Evolutionary conservation across 2,113 vertebrate genomes (phyloP).

Genomic region (Chascanopsetta lugubris): DNA sequence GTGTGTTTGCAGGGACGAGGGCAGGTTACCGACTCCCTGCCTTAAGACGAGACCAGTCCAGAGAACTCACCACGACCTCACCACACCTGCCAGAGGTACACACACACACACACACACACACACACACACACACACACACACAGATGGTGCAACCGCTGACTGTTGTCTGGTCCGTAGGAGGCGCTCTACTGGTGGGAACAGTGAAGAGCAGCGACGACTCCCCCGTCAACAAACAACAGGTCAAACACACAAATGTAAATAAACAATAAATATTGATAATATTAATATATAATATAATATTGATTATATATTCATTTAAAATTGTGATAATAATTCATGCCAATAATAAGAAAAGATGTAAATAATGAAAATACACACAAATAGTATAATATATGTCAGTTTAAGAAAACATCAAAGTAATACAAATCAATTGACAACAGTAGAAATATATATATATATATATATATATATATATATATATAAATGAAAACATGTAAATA

Average conservation of each 20-base stretch:
- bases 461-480: too few relatives aligned
- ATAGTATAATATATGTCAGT: too few relatives aligned
- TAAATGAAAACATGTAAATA: too few relatives aligned
- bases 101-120: conserved; percentile 14
- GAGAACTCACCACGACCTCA: conserved; percentile 71
- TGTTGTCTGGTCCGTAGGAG: conserved; percentile 47
- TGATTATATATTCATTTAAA: too few relatives aligned
- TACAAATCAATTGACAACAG: too few relatives aligned
- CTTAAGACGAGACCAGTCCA: conserved; percentile 57
- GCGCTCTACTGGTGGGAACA: conserved; percentile 60
- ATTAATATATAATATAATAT: not conserved
- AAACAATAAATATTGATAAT: not conserved
- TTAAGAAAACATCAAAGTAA: too few relatives aligned
- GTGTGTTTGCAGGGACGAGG: conserved; percentile 43
- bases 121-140: conserved; percentile 17
- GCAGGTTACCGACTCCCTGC: conserved; percentile 57
- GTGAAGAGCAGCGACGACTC: conserved; percentile 5
- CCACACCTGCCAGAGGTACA: conserved; percentile 65
- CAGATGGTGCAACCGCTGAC: conserved; percentile 6
- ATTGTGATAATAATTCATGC: too few relatives aligned
- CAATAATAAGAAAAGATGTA: too few relatives aligned
- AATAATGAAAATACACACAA: too few relatives aligned
- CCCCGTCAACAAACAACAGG: conserved; percentile 26
- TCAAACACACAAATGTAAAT: not conserved
- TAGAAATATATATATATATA: too few relatives aligned